phyloP scores from a whole-genome alignment of 2,888 invertebrate species.

The Cephus rjabovi region DNA sequence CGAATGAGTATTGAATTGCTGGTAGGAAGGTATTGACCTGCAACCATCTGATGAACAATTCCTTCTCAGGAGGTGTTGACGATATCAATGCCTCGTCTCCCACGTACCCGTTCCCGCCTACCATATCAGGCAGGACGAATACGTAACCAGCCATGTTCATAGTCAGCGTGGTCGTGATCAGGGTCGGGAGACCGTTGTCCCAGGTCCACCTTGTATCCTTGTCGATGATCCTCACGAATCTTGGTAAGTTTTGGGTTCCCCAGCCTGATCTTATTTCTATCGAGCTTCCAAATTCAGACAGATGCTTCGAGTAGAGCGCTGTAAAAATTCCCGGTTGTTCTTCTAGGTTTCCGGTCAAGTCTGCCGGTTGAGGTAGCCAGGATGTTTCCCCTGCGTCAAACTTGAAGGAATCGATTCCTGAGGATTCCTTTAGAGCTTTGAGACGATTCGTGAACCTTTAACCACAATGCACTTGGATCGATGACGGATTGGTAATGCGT shows the following conservation, averaged over 20 bases:
- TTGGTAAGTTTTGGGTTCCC: conserved; percentile 76
- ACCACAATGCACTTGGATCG: conserved; percentile 48
- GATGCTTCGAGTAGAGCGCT: conserved; percentile 70
- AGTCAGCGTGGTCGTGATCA: conserved; percentile 79
- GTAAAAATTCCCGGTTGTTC: conserved; percentile 72
- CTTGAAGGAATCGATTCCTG: conserved; percentile 77
- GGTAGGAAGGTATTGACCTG: conserved; percentile 84
- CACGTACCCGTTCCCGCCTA: conserved; percentile 77
- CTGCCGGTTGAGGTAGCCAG: conserved; percentile 74
- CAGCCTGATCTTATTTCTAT: conserved; percentile 79
- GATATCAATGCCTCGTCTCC: conserved; percentile 67
- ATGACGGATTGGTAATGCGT: conserved; percentile 56
- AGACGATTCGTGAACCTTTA: no score
- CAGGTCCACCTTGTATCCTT: conserved; percentile 79
- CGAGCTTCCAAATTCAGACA: conserved; percentile 72
- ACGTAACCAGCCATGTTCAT: conserved; percentile 71
- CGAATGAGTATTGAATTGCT: conserved; percentile 81
- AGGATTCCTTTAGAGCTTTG: no score
- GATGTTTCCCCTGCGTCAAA: conserved; percentile 82
- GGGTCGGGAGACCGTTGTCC: conserved; percentile 77
- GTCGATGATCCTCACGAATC: conserved; percentile 84
- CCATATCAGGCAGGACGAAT: conserved; percentile 84
- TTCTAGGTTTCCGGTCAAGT: conserved; percentile 69
- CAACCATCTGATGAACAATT: conserved; percentile 82
- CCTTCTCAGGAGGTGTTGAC: conserved; percentile 64